Percentiles rank a stretch among this genome's conserved stretches.
Conservation (phyloP, 2,888 invertebrate species). For the Stenurella melanura region DNA sequence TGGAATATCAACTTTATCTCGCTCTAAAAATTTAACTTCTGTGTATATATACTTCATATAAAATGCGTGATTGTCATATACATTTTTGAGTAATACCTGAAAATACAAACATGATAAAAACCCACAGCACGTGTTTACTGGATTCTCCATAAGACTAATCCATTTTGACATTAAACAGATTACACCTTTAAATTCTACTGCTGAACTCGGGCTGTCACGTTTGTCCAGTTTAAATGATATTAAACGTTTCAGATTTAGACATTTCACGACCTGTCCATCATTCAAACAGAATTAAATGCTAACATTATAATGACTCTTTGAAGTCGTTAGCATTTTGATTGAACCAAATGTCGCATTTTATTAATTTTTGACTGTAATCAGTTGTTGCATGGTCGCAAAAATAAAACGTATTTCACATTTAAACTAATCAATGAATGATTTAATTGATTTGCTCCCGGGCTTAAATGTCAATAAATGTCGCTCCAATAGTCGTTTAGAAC, state of each 20-base stretch:
- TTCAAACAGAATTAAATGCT: conserved; percentile 19
- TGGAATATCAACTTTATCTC: no score
- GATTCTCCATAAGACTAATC: conserved; percentile 1
- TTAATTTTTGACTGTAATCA: not conserved
- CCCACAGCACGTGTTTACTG: not conserved
- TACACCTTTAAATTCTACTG: conserved; percentile 11
- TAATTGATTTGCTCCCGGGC: no score
- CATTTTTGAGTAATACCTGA: not conserved
- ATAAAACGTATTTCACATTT: no score
- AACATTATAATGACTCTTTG: conserved; percentile 31
- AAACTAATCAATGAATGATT: no score
- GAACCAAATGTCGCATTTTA: not conserved
- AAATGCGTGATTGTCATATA: no score
- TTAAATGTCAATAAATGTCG: no score
- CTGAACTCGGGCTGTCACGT: conserved; percentile 22
- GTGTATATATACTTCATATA: no score
- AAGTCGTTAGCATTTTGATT: conserved; percentile 3
- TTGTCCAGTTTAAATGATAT: conserved; percentile 19
- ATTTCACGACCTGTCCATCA: conserved; percentile 19
- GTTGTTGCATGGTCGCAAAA: not conserved
- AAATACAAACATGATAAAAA: not conserved
- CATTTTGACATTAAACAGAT: conserved; percentile 17
- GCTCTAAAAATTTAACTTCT: no score
- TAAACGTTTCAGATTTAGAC: conserved; percentile 20
- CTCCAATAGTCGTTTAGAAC: no score